Conservation (phyloP, 2,888 invertebrate genomes). For the Lysandra coridon region DNA sequence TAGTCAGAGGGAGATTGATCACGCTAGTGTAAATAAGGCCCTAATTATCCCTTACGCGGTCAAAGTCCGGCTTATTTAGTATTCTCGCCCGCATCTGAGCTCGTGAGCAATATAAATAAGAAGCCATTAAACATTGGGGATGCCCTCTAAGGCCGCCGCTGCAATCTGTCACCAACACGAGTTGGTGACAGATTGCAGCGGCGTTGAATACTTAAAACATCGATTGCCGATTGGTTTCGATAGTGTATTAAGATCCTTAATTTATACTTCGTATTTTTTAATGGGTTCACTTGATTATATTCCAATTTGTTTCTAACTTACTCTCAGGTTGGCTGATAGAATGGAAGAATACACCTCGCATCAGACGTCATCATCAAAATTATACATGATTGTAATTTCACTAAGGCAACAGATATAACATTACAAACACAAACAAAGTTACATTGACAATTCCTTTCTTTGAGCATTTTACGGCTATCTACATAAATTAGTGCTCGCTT, state of each 20-base stretch:
- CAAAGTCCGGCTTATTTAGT: constrained; percentile 17
- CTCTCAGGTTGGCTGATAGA: too few relatives aligned
- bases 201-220: background rate
- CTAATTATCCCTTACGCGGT: constrained; percentile 27
- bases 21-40: constrained; percentile 13
- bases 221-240: background rate
- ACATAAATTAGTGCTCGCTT: background rate
- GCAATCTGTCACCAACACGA: background rate
- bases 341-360: too few relatives aligned
- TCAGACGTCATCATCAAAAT: too few relatives aligned
- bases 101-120: constrained; percentile 16
- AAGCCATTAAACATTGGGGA: background rate
- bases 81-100: constrained; percentile 24
- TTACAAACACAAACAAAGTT: background rate
- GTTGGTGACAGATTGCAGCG: too few relatives aligned
- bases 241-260: too few relatives aligned
- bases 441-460: background rate
- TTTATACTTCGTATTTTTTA: too few relatives aligned
- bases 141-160: constrained; percentile 1
- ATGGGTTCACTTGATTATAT: too few relatives aligned
- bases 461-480: background rate
- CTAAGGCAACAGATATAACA: background rate
- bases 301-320: too few relatives aligned
- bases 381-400: background rate
- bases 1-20: constrained; percentile 10